These are phyloP conservation scores for Ypsolopha scabrella DNA, from an alignment of 2,888 invertebrate genomes.

Conservation along the genomic window DNA sequence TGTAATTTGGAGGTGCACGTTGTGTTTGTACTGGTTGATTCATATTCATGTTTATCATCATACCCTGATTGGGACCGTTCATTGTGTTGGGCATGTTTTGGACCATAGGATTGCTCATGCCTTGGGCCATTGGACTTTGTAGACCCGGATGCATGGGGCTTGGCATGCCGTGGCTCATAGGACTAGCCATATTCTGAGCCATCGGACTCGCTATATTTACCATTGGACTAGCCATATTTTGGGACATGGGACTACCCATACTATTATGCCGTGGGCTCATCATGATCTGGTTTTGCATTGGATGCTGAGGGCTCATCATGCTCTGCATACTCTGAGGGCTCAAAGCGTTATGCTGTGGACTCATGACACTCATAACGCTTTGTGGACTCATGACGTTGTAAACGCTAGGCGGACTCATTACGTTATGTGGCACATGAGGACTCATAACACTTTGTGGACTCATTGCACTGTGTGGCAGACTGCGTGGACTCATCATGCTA, in stretches of 20 bases:
- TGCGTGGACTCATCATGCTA: slow-evolving; percentile 58
- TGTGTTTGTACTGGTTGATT: slow-evolving; percentile 12
- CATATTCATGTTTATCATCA: slow-evolving; percentile 35
- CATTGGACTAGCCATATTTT: slow-evolving; percentile 49
- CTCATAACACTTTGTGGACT: slow-evolving; percentile 60
- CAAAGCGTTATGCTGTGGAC: slow-evolving; percentile 59
- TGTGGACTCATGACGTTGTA: slow-evolving; percentile 63
- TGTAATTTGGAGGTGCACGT: slow-evolving; percentile 27
- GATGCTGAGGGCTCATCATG: slow-evolving; percentile 46
- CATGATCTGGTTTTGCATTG: slow-evolving; percentile 57
- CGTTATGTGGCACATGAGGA: slow-evolving; percentile 44
- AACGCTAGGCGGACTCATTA: slow-evolving; percentile 57
- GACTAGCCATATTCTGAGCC: slow-evolving; percentile 42
- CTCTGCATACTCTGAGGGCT: slow-evolving; percentile 62
- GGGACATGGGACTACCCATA: slow-evolving; percentile 36
- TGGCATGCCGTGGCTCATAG: slow-evolving; percentile 56
- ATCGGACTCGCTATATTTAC: slow-evolving; percentile 44
- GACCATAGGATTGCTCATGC: slow-evolving; percentile 51
- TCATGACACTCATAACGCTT: slow-evolving; percentile 63
- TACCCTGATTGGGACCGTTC: slow-evolving; percentile 27
- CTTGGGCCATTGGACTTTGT: slow-evolving; percentile 55
- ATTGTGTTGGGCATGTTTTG: slow-evolving; percentile 47
- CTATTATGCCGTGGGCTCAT: slow-evolving; percentile 58
- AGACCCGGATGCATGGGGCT: slow-evolving; percentile 58
- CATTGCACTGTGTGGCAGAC: slow-evolving; percentile 57